Evolutionary conservation across 2,888 invertebrate genomes (phyloP).

Genomic region (Drosophila phalerata): DNA sequence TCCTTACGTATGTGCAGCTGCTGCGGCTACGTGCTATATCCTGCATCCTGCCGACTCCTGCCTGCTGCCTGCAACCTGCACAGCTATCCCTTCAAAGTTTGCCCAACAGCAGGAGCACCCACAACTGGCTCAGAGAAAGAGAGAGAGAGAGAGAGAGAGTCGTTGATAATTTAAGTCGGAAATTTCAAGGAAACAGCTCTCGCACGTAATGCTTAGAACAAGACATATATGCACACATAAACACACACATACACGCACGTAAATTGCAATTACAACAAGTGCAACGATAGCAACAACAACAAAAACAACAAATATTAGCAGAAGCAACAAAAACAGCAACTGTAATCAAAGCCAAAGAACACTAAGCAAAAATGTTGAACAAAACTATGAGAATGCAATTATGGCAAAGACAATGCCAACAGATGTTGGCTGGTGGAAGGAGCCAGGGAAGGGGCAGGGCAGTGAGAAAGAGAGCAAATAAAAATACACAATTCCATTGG

Average conservation of each 20-base stretch:
- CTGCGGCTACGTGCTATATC: slow-evolving; percentile 69
- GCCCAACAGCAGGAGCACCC: slow-evolving; percentile 27
- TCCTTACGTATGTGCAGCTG: slow-evolving; percentile 72
- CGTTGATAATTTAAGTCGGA: slow-evolving; percentile 81
- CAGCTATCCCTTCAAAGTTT: slow-evolving; percentile 57
- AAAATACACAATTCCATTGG: slow-evolving; percentile 40
- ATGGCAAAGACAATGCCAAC: slow-evolving; percentile 59
- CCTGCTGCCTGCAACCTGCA: slow-evolving; percentile 21
- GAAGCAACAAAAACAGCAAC: slow-evolving; percentile 38
- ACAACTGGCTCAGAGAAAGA: background rate
- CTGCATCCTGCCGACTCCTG: slow-evolving; percentile 17
- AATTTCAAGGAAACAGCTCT: slow-evolving; percentile 66
- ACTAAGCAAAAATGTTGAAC: slow-evolving; percentile 42
- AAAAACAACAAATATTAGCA: slow-evolving; percentile 28
- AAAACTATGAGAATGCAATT: slow-evolving; percentile 73
- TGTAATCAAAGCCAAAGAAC: slow-evolving; percentile 67
- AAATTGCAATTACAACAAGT: slow-evolving; percentile 77
- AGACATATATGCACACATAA: slow-evolving; percentile 48
- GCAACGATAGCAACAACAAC: slow-evolving; percentile 43
- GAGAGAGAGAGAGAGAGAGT: slow-evolving; percentile 45
- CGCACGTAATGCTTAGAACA: slow-evolving; percentile 66
- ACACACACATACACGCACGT: slow-evolving; percentile 17
- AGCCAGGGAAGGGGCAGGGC: no score
- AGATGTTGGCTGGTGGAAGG: background rate
- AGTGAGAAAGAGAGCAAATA: slow-evolving; percentile 45